Base-by-base conservation (phyloP, 1,140 invertebrate genomes). In the Delia radicum region DNA sequence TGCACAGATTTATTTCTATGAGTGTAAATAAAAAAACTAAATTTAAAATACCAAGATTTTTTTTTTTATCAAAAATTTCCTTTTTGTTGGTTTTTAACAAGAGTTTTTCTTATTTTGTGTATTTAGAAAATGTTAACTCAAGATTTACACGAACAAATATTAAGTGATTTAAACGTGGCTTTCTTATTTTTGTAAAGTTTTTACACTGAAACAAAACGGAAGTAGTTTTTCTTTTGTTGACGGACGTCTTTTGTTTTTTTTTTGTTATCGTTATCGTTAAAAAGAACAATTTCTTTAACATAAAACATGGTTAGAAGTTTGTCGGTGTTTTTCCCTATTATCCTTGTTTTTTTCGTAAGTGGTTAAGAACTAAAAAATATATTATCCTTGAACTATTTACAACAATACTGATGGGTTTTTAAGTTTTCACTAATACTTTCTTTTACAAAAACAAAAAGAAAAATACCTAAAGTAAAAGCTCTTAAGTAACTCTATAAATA, bases 301-400 rank as follows among this genome's bases (percentile, higher is more conserved):
- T 15, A 42, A 42, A 42, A 42, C 37, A 42, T 42, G 12, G 31
- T 33, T 33, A 33, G 31, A 42, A 42, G 37, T 42, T 42, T 42
- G 37, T 42, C 10, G 37, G 6, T 42, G 37, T 0, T 42, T 0
- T 42, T 3, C 15, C 15, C 2, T 37, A 10, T 37, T 37, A 12
- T 37, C n/a, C 8, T 37, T 10, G 33, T 15, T 42, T 42, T 15
- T 15, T 42, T 33, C 33, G 4, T 55, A 55, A 55, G 48, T 3
- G 24, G 48, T n/a, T 55, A 3, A 21, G n/a, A 8, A 55, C 48
- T 55, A 21, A 55, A 21, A n/a, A 55, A 21, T 55, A 55, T 18
- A 55, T 55, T 55, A 55, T 55, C 48, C 48, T 55, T 55, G 48
- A 55, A 55, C 48, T 55, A 55, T 55, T 55, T 55, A 55, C 48